phyloP scores from a whole-genome alignment of 2,113 vertebrate species.

The Ailuropoda melanoleuca region DNA sequence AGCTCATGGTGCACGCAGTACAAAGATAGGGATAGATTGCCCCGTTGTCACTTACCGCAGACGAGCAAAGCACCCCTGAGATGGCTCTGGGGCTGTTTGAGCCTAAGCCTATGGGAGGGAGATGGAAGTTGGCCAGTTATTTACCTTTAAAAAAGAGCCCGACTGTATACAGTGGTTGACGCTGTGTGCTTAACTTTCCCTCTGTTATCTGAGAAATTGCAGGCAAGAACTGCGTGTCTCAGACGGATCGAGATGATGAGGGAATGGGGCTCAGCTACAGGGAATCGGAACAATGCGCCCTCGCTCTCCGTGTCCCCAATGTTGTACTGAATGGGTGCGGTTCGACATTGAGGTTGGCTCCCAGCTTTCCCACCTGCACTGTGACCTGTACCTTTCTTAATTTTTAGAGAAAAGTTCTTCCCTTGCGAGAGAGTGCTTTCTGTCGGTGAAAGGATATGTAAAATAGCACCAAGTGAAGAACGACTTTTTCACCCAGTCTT shows the following conservation, averaged over 20 bases:
- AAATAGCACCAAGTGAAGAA: slow-evolving; percentile 76
- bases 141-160: not conserved
- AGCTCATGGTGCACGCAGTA: not conserved
- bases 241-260: not conserved
- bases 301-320: not conserved
- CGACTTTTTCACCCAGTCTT: slow-evolving; percentile 77
- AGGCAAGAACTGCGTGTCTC: not conserved
- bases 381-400: slow-evolving; percentile 58
- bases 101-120: not conserved
- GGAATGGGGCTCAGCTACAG: not conserved
- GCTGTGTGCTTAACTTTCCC: not conserved
- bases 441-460: slow-evolving; percentile 75
- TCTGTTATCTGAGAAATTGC: not conserved
- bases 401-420: slow-evolving; percentile 48
- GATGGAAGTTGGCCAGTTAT: not conserved
- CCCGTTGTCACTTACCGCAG: not conserved
- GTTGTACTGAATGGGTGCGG: not conserved
- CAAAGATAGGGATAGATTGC: not conserved
- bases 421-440: slow-evolving; percentile 59
- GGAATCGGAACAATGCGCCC: not conserved
- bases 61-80: not conserved
- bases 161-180: not conserved
- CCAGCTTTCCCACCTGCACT: slow-evolving; percentile 59
- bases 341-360: not conserved
- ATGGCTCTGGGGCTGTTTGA: not conserved